phyloP scores from a whole-genome alignment of 2,113 vertebrate genomes.

The Hypocryptadius cinnamomeus region DNA sequence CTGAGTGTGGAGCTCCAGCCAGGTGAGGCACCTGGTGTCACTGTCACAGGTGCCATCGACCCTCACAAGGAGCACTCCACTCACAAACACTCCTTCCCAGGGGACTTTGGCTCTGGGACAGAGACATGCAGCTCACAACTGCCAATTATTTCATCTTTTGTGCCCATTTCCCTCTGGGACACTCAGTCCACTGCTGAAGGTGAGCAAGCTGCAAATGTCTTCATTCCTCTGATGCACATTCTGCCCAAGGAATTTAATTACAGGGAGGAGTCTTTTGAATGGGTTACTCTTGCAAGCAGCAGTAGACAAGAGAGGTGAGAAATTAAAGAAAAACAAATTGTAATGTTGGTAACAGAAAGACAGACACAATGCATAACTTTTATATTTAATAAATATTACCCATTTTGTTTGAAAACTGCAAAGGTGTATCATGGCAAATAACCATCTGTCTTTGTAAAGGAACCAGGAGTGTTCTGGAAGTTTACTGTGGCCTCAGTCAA shows the following conservation, averaged over 20 bases:
- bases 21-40: neutral
- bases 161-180: neutral
- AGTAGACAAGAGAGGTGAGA: neutral
- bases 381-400: neutral
- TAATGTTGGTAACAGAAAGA: neutral
- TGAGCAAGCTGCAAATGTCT: neutral
- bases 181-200: neutral
- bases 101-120: neutral
- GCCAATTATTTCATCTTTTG: neutral
- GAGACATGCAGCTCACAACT: neutral
- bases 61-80: neutral
- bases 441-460: neutral
- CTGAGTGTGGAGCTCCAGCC: neutral
- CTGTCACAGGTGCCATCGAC: neutral
- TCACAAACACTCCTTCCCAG: neutral
- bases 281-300: neutral
- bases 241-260: neutral
- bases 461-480: neutral
- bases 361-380: neutral
- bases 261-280: neutral
- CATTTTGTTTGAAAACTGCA: neutral
- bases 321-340: neutral
- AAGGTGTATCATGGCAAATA: neutral
- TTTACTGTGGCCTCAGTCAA: neutral
- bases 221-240: neutral